Percentiles rank a stretch among this genome's conserved stretches.
phyloP scores from a whole-genome alignment of 2,797 vertebrate species.

The Rhadinocentrus ornatus region DNA sequence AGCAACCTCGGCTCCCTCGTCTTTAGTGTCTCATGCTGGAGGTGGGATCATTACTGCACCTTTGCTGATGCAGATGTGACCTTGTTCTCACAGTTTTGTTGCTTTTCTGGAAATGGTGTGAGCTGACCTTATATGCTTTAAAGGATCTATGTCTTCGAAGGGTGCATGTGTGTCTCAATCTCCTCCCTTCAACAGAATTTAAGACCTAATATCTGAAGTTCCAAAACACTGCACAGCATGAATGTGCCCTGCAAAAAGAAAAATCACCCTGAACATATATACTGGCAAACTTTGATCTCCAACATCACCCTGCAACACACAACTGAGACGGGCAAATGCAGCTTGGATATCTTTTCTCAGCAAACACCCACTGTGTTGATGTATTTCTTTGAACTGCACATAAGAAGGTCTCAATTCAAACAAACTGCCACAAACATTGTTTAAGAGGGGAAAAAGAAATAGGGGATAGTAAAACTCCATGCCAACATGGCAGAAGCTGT shows the following conservation, averaged over 20 bases:
- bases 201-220: constrained; percentile 40
- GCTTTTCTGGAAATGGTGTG: constrained; percentile 13
- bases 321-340: constrained; percentile 39
- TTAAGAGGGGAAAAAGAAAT: constrained; percentile 13
- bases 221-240: constrained; percentile 50
- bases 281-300: constrained; percentile 62
- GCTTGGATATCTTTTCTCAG: constrained; percentile 49
- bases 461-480: constrained; percentile 9
- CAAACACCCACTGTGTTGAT: constrained; percentile 44
- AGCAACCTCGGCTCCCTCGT: constrained; percentile 25
- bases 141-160: constrained; percentile 7
- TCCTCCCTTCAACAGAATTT: constrained; percentile 49
- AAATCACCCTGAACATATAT: constrained; percentile 62
- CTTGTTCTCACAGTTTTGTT: constrained; percentile 45
- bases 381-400: constrained; percentile 41
- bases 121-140: not conserved
- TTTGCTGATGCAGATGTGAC: constrained; percentile 51
- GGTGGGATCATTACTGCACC: constrained; percentile 43
- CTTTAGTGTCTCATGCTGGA: constrained; percentile 12
- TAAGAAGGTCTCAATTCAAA: constrained; percentile 41
- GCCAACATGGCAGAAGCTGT: constrained; percentile 33
- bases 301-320: constrained; percentile 39
- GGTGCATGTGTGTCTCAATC: not conserved
- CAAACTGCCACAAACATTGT: constrained; percentile 27
- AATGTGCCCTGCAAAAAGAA: constrained; percentile 18